phyloP scores from a whole-genome alignment of 2,888 invertebrate genomes.

The Halictus quadricinctus region DNA sequence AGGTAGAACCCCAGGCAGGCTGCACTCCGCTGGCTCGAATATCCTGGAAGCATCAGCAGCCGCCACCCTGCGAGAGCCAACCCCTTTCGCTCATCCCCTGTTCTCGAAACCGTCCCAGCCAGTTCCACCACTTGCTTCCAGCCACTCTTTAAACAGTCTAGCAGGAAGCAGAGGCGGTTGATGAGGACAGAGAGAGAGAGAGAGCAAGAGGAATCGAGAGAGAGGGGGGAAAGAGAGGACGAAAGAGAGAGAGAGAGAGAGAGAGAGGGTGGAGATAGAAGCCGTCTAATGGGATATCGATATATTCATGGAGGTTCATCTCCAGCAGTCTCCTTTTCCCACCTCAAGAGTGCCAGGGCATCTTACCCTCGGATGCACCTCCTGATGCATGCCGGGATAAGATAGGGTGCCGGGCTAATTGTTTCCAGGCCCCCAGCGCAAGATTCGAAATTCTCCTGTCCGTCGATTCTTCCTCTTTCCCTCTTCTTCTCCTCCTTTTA shows the following conservation, averaged over 20 bases:
- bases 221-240: constrained; percentile 11
- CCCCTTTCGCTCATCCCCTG: constrained; percentile 37
- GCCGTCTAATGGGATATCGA: constrained; percentile 79
- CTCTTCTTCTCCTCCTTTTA: neutral
- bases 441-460: constrained; percentile 36
- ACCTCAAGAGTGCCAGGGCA: constrained; percentile 49
- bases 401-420: constrained; percentile 68
- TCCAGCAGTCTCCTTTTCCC: constrained; percentile 69
- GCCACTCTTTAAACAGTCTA: constrained; percentile 76
- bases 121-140: constrained; percentile 58
- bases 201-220: neutral
- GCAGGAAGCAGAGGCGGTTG: constrained; percentile 42
- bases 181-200: constrained; percentile 26
- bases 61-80: constrained; percentile 32
- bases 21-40: constrained; percentile 57
- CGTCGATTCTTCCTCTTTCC: constrained; percentile 5
- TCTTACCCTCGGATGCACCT: constrained; percentile 43
- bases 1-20: constrained; percentile 33
- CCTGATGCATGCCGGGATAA: constrained; percentile 63
- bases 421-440: constrained; percentile 60
- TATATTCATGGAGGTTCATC: constrained; percentile 78
- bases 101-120: constrained; percentile 39
- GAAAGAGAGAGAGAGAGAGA: neutral
- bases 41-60: constrained; percentile 51
- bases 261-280: constrained; percentile 37